These are phyloP conservation scores for Micromussa lordhowensis DNA, from an alignment of 92 coral and sea anemone species.

Conservation along the genomic window DNA sequence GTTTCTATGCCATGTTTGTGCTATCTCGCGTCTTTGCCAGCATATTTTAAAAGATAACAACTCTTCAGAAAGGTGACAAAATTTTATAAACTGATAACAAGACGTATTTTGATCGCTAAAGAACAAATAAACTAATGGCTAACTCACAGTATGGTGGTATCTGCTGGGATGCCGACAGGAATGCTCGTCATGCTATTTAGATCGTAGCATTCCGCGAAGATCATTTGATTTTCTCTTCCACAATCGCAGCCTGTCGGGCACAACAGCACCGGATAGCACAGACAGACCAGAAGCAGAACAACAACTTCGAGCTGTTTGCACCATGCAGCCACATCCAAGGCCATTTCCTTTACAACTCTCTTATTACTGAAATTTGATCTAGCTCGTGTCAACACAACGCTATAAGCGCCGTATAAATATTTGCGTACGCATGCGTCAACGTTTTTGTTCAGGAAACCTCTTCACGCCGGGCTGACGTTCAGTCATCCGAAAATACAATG, in stretches of 20 bases:
- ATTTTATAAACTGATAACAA: constrained; percentile 42
- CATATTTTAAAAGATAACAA: neutral
- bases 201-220: neutral
- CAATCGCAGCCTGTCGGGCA: constrained; percentile 27
- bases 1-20: neutral
- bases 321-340: constrained; percentile 2
- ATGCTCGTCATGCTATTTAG: neutral
- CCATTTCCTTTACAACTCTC: constrained; percentile 44
- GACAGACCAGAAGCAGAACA: constrained; percentile 6
- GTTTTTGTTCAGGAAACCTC: neutral
- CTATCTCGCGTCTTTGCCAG: neutral
- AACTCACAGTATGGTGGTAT: constrained; percentile 38
- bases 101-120: constrained; percentile 7
- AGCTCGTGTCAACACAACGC: constrained; percentile 33
- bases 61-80: constrained; percentile 19
- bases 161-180: constrained; percentile 39
- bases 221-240: neutral
- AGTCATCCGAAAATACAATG: constrained; percentile 50
- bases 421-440: constrained; percentile 49
- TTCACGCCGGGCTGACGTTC: constrained; percentile 5
- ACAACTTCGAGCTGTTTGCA: constrained; percentile 32
- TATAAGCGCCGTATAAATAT: constrained; percentile 31
- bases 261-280: neutral
- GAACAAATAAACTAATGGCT: constrained; percentile 16
- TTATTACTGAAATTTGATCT: constrained; percentile 43